Evolutionary conservation across 2,113 vertebrate genomes (phyloP).

Genomic region (Stegostoma tigrinum): DNA sequence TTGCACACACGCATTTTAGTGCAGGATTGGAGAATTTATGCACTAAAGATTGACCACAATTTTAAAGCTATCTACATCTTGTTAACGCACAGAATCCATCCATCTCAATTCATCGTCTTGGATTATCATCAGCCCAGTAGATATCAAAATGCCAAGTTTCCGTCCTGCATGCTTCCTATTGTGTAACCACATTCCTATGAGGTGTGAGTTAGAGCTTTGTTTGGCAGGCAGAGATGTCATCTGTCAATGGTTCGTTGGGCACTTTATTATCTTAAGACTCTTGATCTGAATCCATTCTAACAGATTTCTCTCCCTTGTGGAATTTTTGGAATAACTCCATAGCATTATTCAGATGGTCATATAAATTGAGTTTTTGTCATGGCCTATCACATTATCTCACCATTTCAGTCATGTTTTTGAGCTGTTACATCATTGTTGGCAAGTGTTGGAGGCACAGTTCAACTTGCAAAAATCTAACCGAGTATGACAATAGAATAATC

Average conservation of each 20-base stretch:
- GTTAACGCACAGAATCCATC: not conserved
- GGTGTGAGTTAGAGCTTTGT: not conserved
- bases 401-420: not conserved
- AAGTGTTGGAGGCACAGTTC: not conserved
- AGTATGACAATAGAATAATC: not conserved
- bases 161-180: not conserved
- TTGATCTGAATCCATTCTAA: not conserved
- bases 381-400: not conserved
- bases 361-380: not conserved
- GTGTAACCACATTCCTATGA: not conserved
- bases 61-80: not conserved
- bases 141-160: conserved; percentile 11
- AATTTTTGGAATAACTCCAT: not conserved
- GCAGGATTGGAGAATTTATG: not conserved
- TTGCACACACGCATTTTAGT: not conserved
- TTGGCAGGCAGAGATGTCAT: not conserved
- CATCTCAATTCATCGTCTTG: not conserved
- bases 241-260: not conserved
- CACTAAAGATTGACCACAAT: not conserved
- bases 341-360: not conserved
- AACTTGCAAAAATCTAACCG: not conserved
- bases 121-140: not conserved
- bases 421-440: not conserved
- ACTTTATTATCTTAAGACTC: not conserved
- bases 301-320: not conserved